Percentiles rank a stretch among this genome's conserved stretches.
Conservation (phyloP, 2,888 invertebrate species). For the Dryadula phaetusa region DNA sequence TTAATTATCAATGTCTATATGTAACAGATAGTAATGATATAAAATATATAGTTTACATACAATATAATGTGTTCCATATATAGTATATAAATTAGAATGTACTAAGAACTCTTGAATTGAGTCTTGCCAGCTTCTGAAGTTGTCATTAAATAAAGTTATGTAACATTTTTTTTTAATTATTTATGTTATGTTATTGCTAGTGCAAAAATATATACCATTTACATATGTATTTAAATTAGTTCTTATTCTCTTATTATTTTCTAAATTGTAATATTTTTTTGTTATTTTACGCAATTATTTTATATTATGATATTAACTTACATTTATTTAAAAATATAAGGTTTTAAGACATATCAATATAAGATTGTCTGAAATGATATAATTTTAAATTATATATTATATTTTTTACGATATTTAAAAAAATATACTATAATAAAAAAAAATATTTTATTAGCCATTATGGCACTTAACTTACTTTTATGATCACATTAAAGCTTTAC, state of each 20-base stretch:
- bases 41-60: background rate
- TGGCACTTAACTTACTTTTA: slow-evolving; percentile 17
- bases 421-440: background rate
- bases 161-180: background rate
- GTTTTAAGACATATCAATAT: too few relatives aligned
- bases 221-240: too few relatives aligned
- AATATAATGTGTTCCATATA: background rate
- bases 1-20: background rate
- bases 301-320: too few relatives aligned
- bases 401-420: too few relatives aligned
- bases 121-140: background rate
- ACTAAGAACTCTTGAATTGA: background rate
- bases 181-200: too few relatives aligned
- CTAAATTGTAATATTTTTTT: too few relatives aligned
- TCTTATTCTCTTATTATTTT: too few relatives aligned
- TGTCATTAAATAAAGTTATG: background rate
- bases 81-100: background rate
- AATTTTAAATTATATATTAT: background rate
- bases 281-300: too few relatives aligned
- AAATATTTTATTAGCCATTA: slow-evolving; percentile 1
- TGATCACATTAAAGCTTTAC: slow-evolving; percentile 25
- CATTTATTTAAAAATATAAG: too few relatives aligned
- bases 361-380: background rate
- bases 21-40: background rate
- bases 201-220: too few relatives aligned